These are phyloP conservation scores for Mastacembelus armatus DNA, from an alignment of 2,797 vertebrate genomes.

Conservation along the genomic window DNA sequence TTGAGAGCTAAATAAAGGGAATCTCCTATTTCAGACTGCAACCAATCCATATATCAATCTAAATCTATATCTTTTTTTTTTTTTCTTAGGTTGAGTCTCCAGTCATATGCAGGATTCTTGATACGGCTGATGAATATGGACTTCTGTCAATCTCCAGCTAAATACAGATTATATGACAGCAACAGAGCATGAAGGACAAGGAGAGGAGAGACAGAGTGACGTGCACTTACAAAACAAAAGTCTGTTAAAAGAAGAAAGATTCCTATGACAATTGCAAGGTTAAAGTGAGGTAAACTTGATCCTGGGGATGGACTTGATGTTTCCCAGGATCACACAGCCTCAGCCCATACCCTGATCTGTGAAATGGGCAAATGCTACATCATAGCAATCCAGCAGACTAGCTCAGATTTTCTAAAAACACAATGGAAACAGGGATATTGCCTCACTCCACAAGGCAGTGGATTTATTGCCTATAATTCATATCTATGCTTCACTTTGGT, in stretches of 20 bases:
- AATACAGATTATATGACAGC: slow-evolving; percentile 30
- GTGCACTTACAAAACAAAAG: slow-evolving; percentile 18
- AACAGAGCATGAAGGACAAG: slow-evolving; percentile 24
- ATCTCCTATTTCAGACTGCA: neutral
- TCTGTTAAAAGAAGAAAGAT: slow-evolving; percentile 25
- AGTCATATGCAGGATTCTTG: slow-evolving; percentile 97
- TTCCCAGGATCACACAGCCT: slow-evolving; percentile 20
- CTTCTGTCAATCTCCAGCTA: slow-evolving; percentile 93
- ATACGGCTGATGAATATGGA: slow-evolving; percentile 95
- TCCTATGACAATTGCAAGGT: slow-evolving; percentile 43
- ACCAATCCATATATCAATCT: too few species aligned
- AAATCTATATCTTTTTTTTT: too few species aligned
- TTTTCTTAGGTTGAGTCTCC: slow-evolving; percentile 92
- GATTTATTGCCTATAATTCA: slow-evolving; percentile 42
- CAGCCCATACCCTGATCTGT: neutral
- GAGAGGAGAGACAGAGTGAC: slow-evolving; percentile 4
- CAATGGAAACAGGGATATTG: neutral
- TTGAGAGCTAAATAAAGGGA: neutral
- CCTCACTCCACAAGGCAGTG: slow-evolving; percentile 33
- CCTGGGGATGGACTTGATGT: slow-evolving; percentile 47
- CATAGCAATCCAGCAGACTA: slow-evolving; percentile 12
- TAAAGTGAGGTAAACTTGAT: slow-evolving; percentile 34
- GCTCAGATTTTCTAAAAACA: slow-evolving; percentile 23
- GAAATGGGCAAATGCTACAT: slow-evolving; percentile 8
- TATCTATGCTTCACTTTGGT: slow-evolving; percentile 57